Percentiles rank a stretch among this genome's conserved stretches.
These are phyloP conservation scores for Iphiclides podalirius DNA, from an alignment of 2,888 invertebrate genomes.

Conservation along the genomic window DNA sequence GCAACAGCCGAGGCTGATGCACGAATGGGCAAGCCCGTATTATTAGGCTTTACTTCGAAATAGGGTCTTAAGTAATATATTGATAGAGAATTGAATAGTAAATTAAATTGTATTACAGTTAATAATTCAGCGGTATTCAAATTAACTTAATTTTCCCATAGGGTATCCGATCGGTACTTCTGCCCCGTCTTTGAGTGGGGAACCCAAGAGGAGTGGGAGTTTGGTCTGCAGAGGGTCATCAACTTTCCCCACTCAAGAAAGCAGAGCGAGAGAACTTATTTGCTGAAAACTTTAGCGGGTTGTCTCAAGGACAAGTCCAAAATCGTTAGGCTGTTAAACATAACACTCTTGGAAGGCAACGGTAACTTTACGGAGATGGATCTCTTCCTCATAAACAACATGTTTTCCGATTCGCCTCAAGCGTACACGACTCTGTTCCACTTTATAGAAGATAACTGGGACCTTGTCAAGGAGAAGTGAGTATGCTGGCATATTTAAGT, in stretches of 20 bases:
- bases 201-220: conserved; percentile 89
- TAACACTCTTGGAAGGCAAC: conserved; percentile 84
- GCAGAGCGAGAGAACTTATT: conserved; percentile 87
- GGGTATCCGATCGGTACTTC: conserved; percentile 87
- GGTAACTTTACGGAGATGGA: conserved; percentile 89
- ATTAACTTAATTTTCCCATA: conserved; percentile 43
- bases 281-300: conserved; percentile 88
- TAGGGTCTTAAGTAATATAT: no score
- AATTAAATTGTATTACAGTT: no score
- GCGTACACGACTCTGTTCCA: conserved; percentile 87
- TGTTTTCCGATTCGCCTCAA: conserved; percentile 84
- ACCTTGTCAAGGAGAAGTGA: conserved; percentile 83
- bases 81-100: no score
- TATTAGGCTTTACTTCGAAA: no score
- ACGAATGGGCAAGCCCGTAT: no score
- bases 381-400: conserved; percentile 86
- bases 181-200: conserved; percentile 93
- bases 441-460: conserved; percentile 86
- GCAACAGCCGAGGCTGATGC: no score
- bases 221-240: conserved; percentile 87
- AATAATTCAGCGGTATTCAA: no score
- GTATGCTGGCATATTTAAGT: conserved; percentile 31
- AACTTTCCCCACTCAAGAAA: conserved; percentile 86
- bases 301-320: conserved; percentile 87
- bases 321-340: conserved; percentile 82